phyloP scores from a whole-genome alignment of 2,113 vertebrate species.

The Vireo altiloquus region DNA sequence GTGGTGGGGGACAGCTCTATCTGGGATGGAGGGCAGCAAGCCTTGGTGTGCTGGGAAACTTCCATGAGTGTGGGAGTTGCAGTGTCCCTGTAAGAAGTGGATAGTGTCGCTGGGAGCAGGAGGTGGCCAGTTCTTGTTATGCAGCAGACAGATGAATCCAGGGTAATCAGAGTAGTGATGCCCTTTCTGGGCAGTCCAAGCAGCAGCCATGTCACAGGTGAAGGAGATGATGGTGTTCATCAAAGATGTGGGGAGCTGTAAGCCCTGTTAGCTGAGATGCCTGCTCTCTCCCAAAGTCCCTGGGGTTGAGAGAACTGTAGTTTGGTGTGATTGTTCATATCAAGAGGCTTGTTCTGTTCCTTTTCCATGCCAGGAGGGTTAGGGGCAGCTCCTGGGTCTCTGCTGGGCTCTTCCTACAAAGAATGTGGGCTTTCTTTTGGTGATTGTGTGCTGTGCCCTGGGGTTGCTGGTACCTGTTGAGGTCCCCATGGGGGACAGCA shows the following conservation, averaged over 20 bases:
- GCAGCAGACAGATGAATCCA: accelerated
- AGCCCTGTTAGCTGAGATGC: background rate
- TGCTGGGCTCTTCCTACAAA: background rate
- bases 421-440: background rate
- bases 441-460: background rate
- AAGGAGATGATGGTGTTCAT: background rate
- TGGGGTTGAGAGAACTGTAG: background rate
- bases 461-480: background rate
- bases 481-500: background rate
- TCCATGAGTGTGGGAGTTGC: accelerated
- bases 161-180: no score
- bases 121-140: accelerated
- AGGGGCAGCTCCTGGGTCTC: background rate
- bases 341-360: background rate
- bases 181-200: background rate
- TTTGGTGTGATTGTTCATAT: background rate
- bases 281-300: background rate
- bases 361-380: background rate
- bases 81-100: accelerated
- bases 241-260: accelerated
- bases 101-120: background rate
- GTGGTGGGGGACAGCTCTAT: background rate
- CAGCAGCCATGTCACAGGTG: background rate
- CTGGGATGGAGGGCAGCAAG: background rate
- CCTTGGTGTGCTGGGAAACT: background rate